phyloP scores from a whole-genome alignment of 2,888 invertebrate genomes.

The Pedicia rivosa region DNA sequence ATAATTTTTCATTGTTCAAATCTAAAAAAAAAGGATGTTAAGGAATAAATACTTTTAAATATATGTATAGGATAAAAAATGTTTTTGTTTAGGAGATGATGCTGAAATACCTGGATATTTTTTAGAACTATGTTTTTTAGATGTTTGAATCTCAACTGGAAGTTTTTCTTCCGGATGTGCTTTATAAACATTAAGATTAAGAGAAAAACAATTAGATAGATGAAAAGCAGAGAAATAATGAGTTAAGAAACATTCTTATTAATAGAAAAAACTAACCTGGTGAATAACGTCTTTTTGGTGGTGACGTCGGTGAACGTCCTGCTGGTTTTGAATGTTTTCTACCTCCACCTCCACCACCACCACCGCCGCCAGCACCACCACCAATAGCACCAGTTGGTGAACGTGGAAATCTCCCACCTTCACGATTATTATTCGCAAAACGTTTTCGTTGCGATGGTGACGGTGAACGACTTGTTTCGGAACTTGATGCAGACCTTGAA shows the following conservation, averaged over 20 bases:
- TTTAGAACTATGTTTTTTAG: background rate
- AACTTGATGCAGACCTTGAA: conserved; percentile 57
- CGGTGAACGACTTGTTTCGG: conserved; percentile 29
- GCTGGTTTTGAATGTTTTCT: background rate
- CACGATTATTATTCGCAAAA: conserved; percentile 11
- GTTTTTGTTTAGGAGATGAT: too few species aligned
- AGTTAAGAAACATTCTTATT: background rate
- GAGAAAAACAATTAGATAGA: too few species aligned
- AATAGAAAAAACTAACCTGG: conserved; percentile 20
- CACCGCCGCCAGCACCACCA: too few species aligned
- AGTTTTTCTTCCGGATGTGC: conserved; percentile 2
- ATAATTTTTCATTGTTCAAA: background rate
- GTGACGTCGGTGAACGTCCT: conserved; percentile 17
- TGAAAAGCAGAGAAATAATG: background rate
- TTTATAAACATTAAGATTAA: background rate
- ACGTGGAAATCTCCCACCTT: conserved; percentile 17
- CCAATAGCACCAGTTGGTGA: conserved; percentile 5
- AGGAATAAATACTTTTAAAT: too few species aligned
- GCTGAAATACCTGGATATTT: background rate
- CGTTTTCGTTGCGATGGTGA: conserved; percentile 21
- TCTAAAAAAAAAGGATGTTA: too few species aligned
- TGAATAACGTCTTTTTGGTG: conserved; percentile 22
- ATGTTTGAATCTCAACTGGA: background rate
- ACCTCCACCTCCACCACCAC: too few species aligned
- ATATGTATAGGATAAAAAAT: too few species aligned